A percentile compares a stretch with the other conserved stretches of the same genome.
Conservation (phyloP, 1,140 invertebrate species). For the Chrysoperla carnea region DNA sequence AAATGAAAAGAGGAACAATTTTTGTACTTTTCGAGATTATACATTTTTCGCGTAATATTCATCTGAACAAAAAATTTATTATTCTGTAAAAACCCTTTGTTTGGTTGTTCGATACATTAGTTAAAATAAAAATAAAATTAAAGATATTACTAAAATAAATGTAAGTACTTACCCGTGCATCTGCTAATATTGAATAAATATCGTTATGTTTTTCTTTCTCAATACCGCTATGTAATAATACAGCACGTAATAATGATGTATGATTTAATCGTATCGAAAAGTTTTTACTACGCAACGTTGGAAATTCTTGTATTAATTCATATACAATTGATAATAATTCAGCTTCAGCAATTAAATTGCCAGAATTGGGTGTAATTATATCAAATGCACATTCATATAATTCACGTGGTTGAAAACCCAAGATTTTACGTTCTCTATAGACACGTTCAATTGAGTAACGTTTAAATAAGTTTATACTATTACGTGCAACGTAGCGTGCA, state of each 20-base stretch:
- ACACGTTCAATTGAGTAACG: conserved; percentile 76
- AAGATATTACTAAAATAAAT: no score
- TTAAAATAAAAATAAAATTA: no score
- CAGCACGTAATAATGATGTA: conserved; percentile 52
- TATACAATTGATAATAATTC: conserved; percentile 63
- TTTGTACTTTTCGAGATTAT: no score
- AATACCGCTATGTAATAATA: conserved; percentile 67
- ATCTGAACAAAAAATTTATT: no score
- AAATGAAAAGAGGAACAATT: no score
- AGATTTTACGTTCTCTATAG: conserved; percentile 65
- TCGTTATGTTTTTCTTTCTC: conserved; percentile 48
- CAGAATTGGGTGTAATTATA: conserved; percentile 60
- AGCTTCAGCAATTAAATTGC: conserved; percentile 61
- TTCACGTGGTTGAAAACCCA: conserved; percentile 75
- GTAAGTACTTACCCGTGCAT: conserved; percentile 37
- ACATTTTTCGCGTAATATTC: no score
- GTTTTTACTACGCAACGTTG: conserved; percentile 42
- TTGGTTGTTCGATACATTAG: no score
- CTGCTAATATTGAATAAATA: conserved; percentile 41
- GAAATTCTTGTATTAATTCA: conserved; percentile 59
- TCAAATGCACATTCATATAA: conserved; percentile 86
- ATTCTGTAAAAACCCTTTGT: no score
- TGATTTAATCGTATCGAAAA: conserved; percentile 71
- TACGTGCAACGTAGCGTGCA: conserved; percentile 68
- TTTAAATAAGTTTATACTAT: conserved; percentile 58